Base-by-base conservation (phyloP, 2,797 vertebrate species). In the Linurgus olivaceus region DNA sequence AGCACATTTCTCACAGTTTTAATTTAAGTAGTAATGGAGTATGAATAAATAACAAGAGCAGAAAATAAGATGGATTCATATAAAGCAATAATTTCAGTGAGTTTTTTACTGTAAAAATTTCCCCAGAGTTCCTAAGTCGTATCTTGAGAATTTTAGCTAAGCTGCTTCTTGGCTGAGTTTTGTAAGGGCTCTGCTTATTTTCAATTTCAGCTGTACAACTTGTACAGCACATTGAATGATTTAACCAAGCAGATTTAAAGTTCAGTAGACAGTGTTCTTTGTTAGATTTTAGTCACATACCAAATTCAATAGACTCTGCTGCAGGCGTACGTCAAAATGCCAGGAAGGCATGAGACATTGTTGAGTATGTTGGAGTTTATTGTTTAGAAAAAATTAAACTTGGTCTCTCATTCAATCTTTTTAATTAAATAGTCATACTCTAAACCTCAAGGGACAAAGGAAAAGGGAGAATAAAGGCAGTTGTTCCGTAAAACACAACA, bases 221-320 rank as follows among this genome's bases (percentile, higher is more conserved):
- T 95, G 93, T 96, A 88, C 95, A 94, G 95, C 95, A 82, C 80
- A 93, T 3, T 63, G 84, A 95, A 85, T 90, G 95, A 94, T 97
- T 97, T 96, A 96, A 96, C 95, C 95, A 91, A 96, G 94, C 93
- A 97, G 95, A 96, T 96, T 95, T 94, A 94, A 96, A 96, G 96
- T 94, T 97, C 96, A 96, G 96, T 78, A 96, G 97, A 97, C 94
- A 96, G 95, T 78, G 92, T 91, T 96, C 96, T 97, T 97, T 97
- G 97, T 97, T 96, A 96, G 91, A 96, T 97, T 96, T 97, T 96
- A 97, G 97, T 97, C 97, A 97, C 94, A 95, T 95, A 79, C 81
- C 94, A 97, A 96, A 96, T 96, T 97, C 97, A 97, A 97, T 97
- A 97, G 97, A 95, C 90, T 96, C 95, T 96, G 97, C 97, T 97